Evolutionary conservation across 2,797 vertebrate species (phyloP), one percentile per base, ranked within the genome.

Genomic region (Eidolon dupreanum): DNA sequence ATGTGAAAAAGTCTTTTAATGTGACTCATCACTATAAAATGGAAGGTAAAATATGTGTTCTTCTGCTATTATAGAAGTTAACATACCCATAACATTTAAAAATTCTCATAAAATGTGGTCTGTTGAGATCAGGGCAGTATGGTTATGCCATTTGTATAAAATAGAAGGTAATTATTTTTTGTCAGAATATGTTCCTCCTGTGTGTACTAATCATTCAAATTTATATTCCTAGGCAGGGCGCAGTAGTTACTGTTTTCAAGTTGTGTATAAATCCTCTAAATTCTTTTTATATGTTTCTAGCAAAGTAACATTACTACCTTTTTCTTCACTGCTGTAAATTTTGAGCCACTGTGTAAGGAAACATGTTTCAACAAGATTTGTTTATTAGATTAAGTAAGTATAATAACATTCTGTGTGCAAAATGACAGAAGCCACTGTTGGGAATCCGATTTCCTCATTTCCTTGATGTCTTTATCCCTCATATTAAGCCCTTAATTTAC

Each of bases 401-500:
- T 81, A 38, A 83, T 83, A 81, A 70, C 38, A 95, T 78, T 84
- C n/a, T 15, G 28, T 46, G 22, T 9, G 31, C 17, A 43, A 81
- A 93, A 59, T 55, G 57, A 84, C 51, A 90, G 55, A 82, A 95
- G 63, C 51, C 83, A 71, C 36, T 24, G 57, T 65, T 84, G 49
- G 33, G 36, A 90, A 93, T 66, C 22, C 12, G 17, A 82, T 61
- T 93, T 70, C 66, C 31, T 89, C 70, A 85, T 96, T 41, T 65
- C 65, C 61, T 88, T 85, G 68, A 81, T n/a, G 55, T 73, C 68
- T 94, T 86, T 70, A 74, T 92, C n/a, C 74, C 63, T 89, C 73
- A 75, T 68, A 86, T 66, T 84, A 95, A 86, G 33, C 5, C 51
- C 36, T 90, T 90, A n/a, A 90, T 97, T 88, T 79, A 20, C 31